Conservation (phyloP, 2,797 vertebrate genomes). For the Aselliscus stoliczkanus region DNA sequence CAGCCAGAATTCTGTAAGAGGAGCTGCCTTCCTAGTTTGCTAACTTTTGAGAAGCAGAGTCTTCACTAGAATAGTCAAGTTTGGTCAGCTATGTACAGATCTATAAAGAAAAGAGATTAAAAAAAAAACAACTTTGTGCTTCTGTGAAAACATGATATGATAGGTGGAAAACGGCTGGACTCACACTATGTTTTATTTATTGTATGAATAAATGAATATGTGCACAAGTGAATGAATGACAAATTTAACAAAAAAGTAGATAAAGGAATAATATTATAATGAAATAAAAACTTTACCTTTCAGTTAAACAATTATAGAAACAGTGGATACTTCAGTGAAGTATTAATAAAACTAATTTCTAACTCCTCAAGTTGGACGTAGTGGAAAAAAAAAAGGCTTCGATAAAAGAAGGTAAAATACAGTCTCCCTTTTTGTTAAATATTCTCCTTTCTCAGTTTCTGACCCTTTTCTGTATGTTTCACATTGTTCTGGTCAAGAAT, state of each 20-base stretch:
- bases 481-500: not conserved
- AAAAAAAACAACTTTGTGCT: not conserved
- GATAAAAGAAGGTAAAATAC: not conserved
- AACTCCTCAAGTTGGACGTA: not conserved
- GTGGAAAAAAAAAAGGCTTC: not conserved
- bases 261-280: not conserved
- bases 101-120: not conserved
- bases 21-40: not conserved
- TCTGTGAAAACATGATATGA: not conserved
- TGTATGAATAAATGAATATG: not conserved
- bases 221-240: not conserved
- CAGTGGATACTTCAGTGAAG: not conserved
- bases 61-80: not conserved
- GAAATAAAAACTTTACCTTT: not conserved
- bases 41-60: not conserved
- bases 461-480: not conserved
- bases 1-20: not conserved
- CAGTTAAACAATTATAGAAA: not conserved
- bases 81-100: not conserved
- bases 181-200: not conserved
- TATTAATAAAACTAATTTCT: not conserved
- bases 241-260: not conserved
- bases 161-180: not conserved
- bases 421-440: not conserved
- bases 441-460: not conserved